Percentiles rank a stretch among this genome's conserved stretches.
These are phyloP conservation scores for Drosophila leonis DNA, from an alignment of 2,888 invertebrate species.

Conservation along the genomic window DNA sequence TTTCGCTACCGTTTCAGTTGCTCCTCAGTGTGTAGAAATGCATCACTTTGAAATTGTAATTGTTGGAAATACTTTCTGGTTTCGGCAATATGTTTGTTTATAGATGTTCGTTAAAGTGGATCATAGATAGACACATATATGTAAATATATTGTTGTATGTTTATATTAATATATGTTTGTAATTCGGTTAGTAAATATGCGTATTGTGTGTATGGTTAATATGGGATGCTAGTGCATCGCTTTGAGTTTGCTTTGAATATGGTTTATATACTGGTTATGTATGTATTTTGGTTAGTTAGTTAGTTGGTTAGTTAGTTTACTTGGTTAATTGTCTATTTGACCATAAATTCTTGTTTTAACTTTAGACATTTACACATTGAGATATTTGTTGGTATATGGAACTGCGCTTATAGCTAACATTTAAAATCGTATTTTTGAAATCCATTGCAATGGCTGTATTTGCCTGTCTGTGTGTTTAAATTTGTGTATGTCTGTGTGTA, in stretches of 20 bases:
- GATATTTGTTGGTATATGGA: constrained; percentile 24
- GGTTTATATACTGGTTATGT: constrained; percentile 5
- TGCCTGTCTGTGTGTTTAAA: not conserved
- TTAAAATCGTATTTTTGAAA: constrained; percentile 41
- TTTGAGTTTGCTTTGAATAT: constrained; percentile 15
- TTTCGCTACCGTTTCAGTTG: constrained; percentile 22
- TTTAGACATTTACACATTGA: constrained; percentile 45
- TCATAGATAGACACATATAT: constrained; percentile 9
- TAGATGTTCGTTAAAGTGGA: constrained; percentile 2
- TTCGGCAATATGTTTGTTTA: constrained; percentile 3
- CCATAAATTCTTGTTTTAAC: constrained; percentile 49
- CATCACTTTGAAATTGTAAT: constrained; percentile 64
- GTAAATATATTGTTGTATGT: not conserved
- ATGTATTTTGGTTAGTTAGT: not conserved
- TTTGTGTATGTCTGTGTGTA: not conserved
- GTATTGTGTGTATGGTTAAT: constrained; percentile 1
- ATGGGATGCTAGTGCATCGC: not conserved
- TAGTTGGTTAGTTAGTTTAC: constrained; percentile 10
- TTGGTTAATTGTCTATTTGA: constrained; percentile 49
- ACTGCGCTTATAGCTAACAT: constrained; percentile 50
- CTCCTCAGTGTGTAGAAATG: constrained; percentile 56
- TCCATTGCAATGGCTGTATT: not conserved
- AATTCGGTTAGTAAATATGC: not conserved
- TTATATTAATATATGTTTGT: not conserved
- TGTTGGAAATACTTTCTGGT: constrained; percentile 35